phyloP scores from a whole-genome alignment of 2,888 invertebrate species.

The Eupithecia subumbrata region DNA sequence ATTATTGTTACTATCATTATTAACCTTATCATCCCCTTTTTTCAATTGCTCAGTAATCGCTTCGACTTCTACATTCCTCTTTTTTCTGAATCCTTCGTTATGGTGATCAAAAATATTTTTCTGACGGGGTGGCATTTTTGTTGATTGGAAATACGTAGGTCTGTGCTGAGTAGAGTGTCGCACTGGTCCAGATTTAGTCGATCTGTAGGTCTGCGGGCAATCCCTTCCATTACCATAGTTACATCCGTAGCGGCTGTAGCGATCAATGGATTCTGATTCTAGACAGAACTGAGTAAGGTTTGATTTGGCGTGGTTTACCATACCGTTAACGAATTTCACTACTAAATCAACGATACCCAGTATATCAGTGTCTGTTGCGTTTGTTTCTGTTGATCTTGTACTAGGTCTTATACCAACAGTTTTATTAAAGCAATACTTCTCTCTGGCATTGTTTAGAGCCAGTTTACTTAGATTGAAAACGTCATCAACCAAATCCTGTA shows the following conservation, averaged over 20 bases:
- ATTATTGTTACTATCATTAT: background rate
- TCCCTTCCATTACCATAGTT: slow-evolving; percentile 41
- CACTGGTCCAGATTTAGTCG: slow-evolving; percentile 57
- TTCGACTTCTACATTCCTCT: background rate
- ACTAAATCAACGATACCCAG: slow-evolving; percentile 55
- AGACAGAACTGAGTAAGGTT: slow-evolving; percentile 65
- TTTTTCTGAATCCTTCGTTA: background rate
- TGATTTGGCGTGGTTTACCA: slow-evolving; percentile 52
- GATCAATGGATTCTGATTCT: slow-evolving; percentile 41
- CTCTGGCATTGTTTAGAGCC: slow-evolving; percentile 59
- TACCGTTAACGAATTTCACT: slow-evolving; percentile 50
- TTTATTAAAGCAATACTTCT: slow-evolving; percentile 54
- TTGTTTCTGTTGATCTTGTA: background rate
- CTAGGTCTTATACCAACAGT: background rate
- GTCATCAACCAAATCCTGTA: slow-evolving; percentile 57
- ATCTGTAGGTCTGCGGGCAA: slow-evolving; percentile 41
- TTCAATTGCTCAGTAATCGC: background rate
- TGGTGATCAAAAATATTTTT: background rate
- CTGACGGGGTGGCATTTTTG: slow-evolving; percentile 43
- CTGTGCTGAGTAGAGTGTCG: slow-evolving; percentile 58
- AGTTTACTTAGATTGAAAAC: slow-evolving; percentile 55
- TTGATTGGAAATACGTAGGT: slow-evolving; percentile 53
- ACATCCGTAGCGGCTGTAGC: slow-evolving; percentile 41
- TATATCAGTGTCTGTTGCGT: slow-evolving; percentile 47
- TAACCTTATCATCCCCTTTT: background rate